Evolutionary conservation across 2,888 invertebrate genomes (phyloP), one percentile per base, ranked within the genome.

Genomic region (Thysanoteuthis rhombus): DNA sequence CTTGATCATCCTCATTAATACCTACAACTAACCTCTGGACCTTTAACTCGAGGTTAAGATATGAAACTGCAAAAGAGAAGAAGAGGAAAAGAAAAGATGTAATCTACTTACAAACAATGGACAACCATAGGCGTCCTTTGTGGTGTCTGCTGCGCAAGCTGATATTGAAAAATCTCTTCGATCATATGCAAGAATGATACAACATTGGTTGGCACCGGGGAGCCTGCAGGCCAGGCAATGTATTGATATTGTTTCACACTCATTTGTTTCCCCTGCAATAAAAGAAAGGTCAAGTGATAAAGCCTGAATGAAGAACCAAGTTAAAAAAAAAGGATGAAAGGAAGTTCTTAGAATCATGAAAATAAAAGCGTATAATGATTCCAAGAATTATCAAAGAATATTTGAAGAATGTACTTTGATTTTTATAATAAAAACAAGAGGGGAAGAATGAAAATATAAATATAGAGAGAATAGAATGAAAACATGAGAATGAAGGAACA

Each of bases 171-270:
- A 36, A 93, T 58, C 39, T 93, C 93, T 93, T 93, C 93, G 3
- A 93, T 47, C 52, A 93, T 47, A 47, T 93, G 93, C 52, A 93
- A 93, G 25, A 93, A 58, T n/a, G 93, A 93, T 93, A 58, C 52
- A 93, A 47, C 39, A 58, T 47, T 58, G 47, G 45, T 58, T 93
- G 93, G 93, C 47, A 93, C 93, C 39, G 58, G 47, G 52, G 58
- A 93, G 42, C 45, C 47, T 47, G 47, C 93, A 22, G 93, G 93
- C 93, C 93, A 93, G 39, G 93, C 45, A 47, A 47, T 93, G 58
- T 58, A 93, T 58, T 93, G 93, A 47, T 58, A 93, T 25, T 93
- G 93, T 47, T 93, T 93, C 52, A 93, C 92, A 92, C 92, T 92
- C 92, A 92, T n/a, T 40, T 92, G 92, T 42, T 42, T 92, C n/a